These are phyloP conservation scores for Eupithecia dodoneata DNA, from an alignment of 2,888 invertebrate species.

Conservation along the genomic window DNA sequence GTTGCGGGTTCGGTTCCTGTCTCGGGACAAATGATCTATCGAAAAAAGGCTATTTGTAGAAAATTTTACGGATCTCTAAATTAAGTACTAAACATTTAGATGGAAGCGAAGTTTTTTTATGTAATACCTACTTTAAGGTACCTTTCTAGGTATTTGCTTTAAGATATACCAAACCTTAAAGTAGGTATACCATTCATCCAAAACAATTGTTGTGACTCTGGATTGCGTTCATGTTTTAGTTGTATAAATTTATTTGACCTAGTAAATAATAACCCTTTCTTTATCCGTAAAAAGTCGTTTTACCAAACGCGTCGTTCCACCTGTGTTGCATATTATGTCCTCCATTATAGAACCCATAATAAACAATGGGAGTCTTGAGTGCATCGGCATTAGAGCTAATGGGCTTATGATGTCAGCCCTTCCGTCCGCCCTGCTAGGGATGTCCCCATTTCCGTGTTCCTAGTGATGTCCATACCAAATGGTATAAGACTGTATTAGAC, in stretches of 20 bases:
- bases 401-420: constrained; percentile 72
- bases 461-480: constrained; percentile 7
- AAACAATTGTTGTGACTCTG: neutral
- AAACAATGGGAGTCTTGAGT: constrained; percentile 51
- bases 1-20: too few relatives aligned
- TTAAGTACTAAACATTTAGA: too few relatives aligned
- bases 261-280: neutral
- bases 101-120: too few relatives aligned
- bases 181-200: too few relatives aligned
- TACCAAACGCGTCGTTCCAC: neutral
- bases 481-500: neutral
- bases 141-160: too few relatives aligned
- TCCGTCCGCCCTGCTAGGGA: constrained; percentile 37
- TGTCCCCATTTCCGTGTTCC: constrained; percentile 10
- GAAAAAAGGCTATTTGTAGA: too few relatives aligned
- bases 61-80: too few relatives aligned
- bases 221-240: neutral
- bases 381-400: constrained; percentile 66
- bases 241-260: neutral
- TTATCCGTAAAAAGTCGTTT: neutral
- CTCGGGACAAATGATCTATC: too few relatives aligned
- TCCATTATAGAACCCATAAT: constrained; percentile 49
- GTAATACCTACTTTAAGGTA: too few relatives aligned
- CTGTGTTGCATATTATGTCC: constrained; percentile 34
- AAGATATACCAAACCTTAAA: too few relatives aligned